Percentiles rank a stretch among this genome's conserved stretches.
Conservation (phyloP, 2,113 vertebrate species). For the Osmerus mordax region DNA sequence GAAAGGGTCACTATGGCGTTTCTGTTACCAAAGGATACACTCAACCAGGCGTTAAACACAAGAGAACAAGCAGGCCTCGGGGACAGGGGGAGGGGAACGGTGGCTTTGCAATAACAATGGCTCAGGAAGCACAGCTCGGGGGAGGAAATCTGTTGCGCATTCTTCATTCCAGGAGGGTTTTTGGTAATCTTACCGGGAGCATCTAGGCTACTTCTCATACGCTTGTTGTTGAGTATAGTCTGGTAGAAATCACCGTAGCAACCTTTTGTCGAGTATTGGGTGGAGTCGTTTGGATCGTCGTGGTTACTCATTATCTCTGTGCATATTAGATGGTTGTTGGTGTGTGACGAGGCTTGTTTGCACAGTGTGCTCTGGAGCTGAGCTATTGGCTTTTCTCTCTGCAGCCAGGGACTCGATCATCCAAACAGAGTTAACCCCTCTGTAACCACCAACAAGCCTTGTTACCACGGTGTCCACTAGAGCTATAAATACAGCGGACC, state of each 20-base stretch:
- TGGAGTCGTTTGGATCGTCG: neutral
- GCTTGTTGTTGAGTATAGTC: neutral
- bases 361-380: slow-evolving; percentile 16
- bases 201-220: neutral
- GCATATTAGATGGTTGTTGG: slow-evolving; percentile 15
- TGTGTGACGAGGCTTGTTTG: slow-evolving; percentile 30
- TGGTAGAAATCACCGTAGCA: neutral
- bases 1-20: neutral
- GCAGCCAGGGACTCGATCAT: slow-evolving; percentile 1
- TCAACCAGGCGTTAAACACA: slow-evolving; percentile 7
- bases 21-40: slow-evolving; percentile 1
- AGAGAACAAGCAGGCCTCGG: neutral
- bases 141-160: neutral
- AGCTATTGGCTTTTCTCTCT: slow-evolving; percentile 17
- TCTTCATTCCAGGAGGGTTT: neutral
- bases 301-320: slow-evolving; percentile 9
- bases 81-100: neutral
- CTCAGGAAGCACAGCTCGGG: neutral
- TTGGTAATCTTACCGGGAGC: neutral
- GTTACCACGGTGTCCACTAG: slow-evolving; percentile 30
- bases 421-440: slow-evolving; percentile 32
- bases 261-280: neutral
- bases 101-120: slow-evolving; percentile 1
- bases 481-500: slow-evolving; percentile 32
- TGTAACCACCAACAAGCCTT: slow-evolving; percentile 43